These are phyloP conservation scores for Delia radicum DNA, from an alignment of 1,140 invertebrate species.

Conservation along the genomic window DNA sequence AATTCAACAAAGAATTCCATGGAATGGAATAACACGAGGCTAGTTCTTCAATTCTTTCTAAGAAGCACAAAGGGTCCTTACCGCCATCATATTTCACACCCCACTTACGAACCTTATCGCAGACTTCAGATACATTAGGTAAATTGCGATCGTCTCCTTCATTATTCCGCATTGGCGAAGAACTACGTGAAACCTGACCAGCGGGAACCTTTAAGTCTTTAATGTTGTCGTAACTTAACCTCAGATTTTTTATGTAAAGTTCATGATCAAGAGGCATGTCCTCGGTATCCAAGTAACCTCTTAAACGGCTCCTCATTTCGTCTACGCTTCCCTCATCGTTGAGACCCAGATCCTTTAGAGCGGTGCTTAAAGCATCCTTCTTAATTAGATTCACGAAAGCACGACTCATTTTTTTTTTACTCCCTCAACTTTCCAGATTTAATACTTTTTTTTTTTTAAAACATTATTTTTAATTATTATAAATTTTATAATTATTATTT, in stretches of 20 bases:
- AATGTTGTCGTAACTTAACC: background rate
- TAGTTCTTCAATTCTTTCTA: background rate
- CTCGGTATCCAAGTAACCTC: background rate
- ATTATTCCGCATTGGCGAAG: background rate
- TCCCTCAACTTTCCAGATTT: no score
- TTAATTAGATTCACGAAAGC: background rate
- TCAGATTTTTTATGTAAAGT: background rate
- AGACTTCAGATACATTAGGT: background rate
- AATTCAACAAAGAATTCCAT: background rate
- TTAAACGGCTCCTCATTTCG: background rate
- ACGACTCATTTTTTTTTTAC: background rate
- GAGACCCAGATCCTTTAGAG: background rate
- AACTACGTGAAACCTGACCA: background rate
- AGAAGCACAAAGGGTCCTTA: background rate
- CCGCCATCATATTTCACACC: conserved; percentile 5
- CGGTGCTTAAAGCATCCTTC: background rate
- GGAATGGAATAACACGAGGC: background rate
- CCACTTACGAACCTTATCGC: conserved; percentile 8
- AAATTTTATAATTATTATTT: no score
- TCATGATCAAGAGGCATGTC: background rate
- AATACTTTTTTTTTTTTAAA: no score
- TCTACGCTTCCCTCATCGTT: background rate
- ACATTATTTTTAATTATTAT: no score
- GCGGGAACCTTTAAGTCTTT: background rate
- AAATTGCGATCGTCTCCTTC: no score